Percentiles rank a stretch among this genome's conserved stretches.
phyloP scores from a whole-genome alignment of 1,140 invertebrate species.

The Lerema accius region DNA sequence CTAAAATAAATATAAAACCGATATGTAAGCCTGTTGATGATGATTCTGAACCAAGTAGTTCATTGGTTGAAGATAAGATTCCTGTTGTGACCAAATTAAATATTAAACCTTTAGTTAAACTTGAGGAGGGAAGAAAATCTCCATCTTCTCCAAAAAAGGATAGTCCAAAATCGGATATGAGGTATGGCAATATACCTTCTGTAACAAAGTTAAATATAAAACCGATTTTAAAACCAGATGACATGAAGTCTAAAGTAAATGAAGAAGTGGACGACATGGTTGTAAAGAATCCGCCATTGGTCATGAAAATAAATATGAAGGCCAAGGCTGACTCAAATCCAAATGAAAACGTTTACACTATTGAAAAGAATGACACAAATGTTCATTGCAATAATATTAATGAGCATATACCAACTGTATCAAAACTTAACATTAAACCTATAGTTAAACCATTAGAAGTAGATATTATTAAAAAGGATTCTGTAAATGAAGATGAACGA shows the following conservation, averaged over 20 bases:
- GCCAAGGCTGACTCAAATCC: conserved; percentile 49
- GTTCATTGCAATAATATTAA: conserved; percentile 53
- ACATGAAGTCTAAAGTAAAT: conserved; percentile 43
- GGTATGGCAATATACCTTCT: conserved; percentile 51
- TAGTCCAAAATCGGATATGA: conserved; percentile 43
- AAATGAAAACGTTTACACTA: conserved; percentile 50
- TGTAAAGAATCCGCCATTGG: conserved; percentile 68
- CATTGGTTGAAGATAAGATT: conserved; percentile 60
- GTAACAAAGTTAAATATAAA: conserved; percentile 76
- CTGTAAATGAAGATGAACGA: conserved; percentile 3
- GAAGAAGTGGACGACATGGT: conserved; percentile 52
- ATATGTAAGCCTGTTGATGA: conserved; percentile 60
- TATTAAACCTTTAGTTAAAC: conserved; percentile 67
- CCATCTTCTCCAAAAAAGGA: conserved; percentile 64
- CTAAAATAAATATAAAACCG: conserved; percentile 70
- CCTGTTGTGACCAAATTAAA: conserved; percentile 70
- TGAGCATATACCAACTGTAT: conserved; percentile 45
- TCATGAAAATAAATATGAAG: conserved; percentile 79
- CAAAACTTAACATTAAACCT: conserved; percentile 53
- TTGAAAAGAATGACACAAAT: conserved; percentile 43
- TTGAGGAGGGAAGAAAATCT: conserved; percentile 48
- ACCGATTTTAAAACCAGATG: conserved; percentile 64
- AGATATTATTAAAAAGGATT: conserved; percentile 1
- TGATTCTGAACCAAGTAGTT: conserved; percentile 47
- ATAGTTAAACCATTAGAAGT: conserved; percentile 16